Evolutionary conservation across 2,113 vertebrate species (phyloP).

Genomic region (Coturnix japonica): DNA sequence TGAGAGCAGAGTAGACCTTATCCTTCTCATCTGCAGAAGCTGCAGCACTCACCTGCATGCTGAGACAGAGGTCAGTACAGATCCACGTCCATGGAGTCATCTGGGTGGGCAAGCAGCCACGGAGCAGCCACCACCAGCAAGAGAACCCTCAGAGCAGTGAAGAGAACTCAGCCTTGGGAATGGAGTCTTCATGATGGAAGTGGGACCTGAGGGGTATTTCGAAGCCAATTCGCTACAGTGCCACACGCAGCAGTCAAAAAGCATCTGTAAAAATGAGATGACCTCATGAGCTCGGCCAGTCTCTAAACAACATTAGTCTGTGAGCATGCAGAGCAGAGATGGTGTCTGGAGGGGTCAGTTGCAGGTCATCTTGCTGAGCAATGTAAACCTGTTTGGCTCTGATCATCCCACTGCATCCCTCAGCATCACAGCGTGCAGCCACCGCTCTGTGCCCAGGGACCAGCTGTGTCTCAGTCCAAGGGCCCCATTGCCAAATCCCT

Average conservation of each 20-base stretch:
- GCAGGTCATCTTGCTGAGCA: background rate
- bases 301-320: background rate
- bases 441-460: background rate
- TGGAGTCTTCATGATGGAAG: background rate
- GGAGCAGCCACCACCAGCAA: too few relatives aligned
- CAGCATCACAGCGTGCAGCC: background rate
- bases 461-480: background rate
- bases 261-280: background rate
- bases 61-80: background rate
- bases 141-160: background rate
- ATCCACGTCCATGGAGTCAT: background rate
- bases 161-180: background rate
- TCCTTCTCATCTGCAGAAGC: background rate
- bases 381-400: background rate
- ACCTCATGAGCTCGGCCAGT: background rate
- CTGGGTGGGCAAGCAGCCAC: background rate
- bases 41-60: background rate
- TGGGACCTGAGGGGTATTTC: too few relatives aligned
- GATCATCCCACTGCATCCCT: background rate
- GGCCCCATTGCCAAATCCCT: background rate
- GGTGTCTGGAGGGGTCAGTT: background rate
- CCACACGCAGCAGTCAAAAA: background rate
- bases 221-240: background rate
- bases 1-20: background rate
- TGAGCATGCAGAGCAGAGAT: background rate